Evolutionary conservation across 2,888 invertebrate species (phyloP), one percentile per base, ranked within the genome.

Genomic region (Tachina fera): DNA sequence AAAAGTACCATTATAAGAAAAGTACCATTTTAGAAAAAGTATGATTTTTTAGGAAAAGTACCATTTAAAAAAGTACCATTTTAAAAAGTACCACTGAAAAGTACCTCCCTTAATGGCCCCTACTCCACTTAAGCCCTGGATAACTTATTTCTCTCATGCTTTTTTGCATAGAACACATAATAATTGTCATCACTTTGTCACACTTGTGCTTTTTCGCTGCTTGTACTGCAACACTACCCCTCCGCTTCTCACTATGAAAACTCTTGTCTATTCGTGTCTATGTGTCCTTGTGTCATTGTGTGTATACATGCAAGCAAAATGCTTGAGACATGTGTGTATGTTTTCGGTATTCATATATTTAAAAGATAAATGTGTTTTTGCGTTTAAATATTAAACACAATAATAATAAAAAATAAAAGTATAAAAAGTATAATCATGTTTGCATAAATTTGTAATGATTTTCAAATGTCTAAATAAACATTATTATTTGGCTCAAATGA

Each of bases 401-500:
- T 78, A 71, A 65, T 65, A 67, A 80, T 65, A 61, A 72, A n/a
- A 61, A 84, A 53, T 68, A 39, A 53, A 9, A 10, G n/a, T 5
- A 43, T 22, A n/a, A 45, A 16, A 45, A 58, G 47, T 51, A 43
- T 78, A 72, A 85, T 76, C 82, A 81, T 87, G 85, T 87, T 83
- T 84, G 87, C 82, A 86, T 79, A 80, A 84, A 85, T 85, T 87
- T 83, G 63, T 80, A 80, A 77, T 80, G 83, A 82, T 71, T 71
- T 84, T 53, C 76, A 71, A 80, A 77, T 68, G 75, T 51, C 76
- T 47, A 16, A 68, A 65, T 70, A 63, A 47, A 68, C 56, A 87
- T 75, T 61, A 76, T 61, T 72, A 56, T 45, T 51, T 49, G 31
- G 11, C 51, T n/a, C 41, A 51, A 67, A 67, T 1, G 31, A 1